Evolutionary conservation across 2,888 invertebrate species (phyloP), one percentile per base, ranked within the genome.

Genomic region (Linhomoeus sp.): DNA sequence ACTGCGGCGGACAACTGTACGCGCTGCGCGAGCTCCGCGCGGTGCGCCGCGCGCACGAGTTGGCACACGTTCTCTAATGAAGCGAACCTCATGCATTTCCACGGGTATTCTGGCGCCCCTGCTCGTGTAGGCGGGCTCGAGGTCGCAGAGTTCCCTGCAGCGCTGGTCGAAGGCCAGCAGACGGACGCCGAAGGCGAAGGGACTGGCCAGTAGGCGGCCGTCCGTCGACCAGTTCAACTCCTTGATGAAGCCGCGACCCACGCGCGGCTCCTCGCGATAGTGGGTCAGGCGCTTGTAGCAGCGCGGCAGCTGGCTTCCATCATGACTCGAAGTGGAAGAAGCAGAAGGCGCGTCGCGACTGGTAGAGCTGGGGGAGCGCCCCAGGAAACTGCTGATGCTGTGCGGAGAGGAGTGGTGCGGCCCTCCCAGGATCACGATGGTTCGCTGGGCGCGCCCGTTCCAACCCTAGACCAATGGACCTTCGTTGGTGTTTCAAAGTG

Each of bases 151-250:
- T 63, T 87, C 86, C 45, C 78, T 73, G 63, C 85, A 84, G 43
- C 76, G 70, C 12, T 76, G 72, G 57, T 79, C 77, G 56, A 87
- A 81, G 0, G 80, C 78, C 24, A 90, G 68, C 3, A 90, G 71
- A n/a, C 88, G 72, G 50, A 87, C 76, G 29, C 88, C 87, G 59
- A 76, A 78, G 0, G 79, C 81, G 66, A 79, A 86, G 0, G 90
- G 88, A 0, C 87, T 88, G 62, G 84, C 84, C 26, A 90, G 78
- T 14, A 88, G 69, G 44, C 87, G 74, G 0, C 90, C 90, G 64
- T 88, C 87, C 1, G 81, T 73, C 1, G 86, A 86, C 66, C 84
- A 88, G 58, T 83, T 82, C 41, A 85, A 70, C 63, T 88, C 90
- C 66, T 90, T 90, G 47, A 90, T 88, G 58, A 81, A 86, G 0